Percentiles rank a stretch among this genome's conserved stretches.
Conservation (phyloP, 1,140 invertebrate genomes). For the Calosoma granatense region DNA sequence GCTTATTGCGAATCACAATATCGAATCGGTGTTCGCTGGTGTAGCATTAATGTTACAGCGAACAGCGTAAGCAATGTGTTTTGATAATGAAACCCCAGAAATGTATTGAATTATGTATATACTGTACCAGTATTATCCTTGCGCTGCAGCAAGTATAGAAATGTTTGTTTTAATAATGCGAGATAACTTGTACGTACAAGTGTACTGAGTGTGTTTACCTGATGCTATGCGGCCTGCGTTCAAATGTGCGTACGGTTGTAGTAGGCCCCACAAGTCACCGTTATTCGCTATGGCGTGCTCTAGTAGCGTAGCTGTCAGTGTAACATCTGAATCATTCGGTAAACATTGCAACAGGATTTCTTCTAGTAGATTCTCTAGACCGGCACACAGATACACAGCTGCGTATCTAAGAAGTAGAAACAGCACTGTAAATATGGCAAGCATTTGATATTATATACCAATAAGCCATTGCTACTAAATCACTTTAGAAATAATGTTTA, state of each 20-base stretch:
- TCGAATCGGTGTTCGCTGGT: too few species aligned
- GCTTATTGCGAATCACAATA: too few species aligned
- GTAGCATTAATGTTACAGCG: too few species aligned
- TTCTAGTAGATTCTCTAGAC: constrained; percentile 79
- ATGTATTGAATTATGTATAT: not conserved
- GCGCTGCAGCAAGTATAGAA: not conserved
- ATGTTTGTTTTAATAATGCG: constrained; percentile 8
- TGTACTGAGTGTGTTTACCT: constrained; percentile 39
- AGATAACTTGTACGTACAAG: constrained; percentile 8
- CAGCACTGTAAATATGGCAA: constrained; percentile 5
- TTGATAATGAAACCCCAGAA: not conserved
- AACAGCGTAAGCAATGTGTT: too few species aligned
- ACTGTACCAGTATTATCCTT: not conserved
- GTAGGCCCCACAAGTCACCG: constrained; percentile 76
- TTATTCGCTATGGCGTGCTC: constrained; percentile 79
- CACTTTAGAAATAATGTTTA: constrained; percentile 10
- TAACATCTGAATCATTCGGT: constrained; percentile 50
- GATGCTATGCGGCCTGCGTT: constrained; percentile 79
- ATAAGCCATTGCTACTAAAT: not conserved
- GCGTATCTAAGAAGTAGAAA: constrained; percentile 55
- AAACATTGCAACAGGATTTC: constrained; percentile 71
- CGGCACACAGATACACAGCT: constrained; percentile 79
- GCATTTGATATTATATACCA: too few species aligned
- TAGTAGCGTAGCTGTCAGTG: constrained; percentile 62
- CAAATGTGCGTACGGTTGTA: constrained; percentile 82